A percentile compares a stretch with the other conserved stretches of the same genome.
phyloP scores from a whole-genome alignment of 2,888 invertebrate species.

The Cantharis flavilabris region DNA sequence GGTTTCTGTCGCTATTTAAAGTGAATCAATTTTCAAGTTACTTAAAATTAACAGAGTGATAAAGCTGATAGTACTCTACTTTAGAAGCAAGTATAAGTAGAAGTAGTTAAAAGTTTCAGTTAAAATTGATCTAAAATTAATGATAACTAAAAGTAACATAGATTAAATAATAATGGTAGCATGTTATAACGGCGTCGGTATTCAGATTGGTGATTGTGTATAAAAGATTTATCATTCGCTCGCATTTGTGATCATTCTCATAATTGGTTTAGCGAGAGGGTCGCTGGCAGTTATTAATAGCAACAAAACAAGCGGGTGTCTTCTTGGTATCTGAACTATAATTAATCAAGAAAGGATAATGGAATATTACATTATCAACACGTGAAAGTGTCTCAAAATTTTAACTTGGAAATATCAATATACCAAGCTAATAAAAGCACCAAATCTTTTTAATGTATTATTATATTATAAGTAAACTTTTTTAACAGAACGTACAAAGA shows the following conservation, averaged over 20 bases:
- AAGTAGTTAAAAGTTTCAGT: constrained; percentile 5
- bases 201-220: constrained; percentile 45
- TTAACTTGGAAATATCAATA: neutral
- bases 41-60: neutral
- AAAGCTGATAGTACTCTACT: neutral
- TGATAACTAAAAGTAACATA: constrained; percentile 37
- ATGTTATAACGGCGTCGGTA: constrained; percentile 41
- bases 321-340: constrained; percentile 41
- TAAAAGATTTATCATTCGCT: constrained; percentile 48
- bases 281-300: constrained; percentile 48
- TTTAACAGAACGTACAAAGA: constrained; percentile 4
- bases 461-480: constrained; percentile 6
- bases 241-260: constrained; percentile 47
- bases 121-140: constrained; percentile 36
- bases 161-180: constrained; percentile 37
- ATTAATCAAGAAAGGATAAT: constrained; percentile 40
- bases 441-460: neutral
- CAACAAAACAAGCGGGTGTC: constrained; percentile 45
- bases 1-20: neutral
- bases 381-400: neutral
- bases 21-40: neutral
- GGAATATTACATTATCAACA: constrained; percentile 32
- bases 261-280: constrained; percentile 47
- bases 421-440: neutral
- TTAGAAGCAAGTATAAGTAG: neutral